Conservation (phyloP, 1,140 invertebrate genomes). For the Lucilia sericata region DNA sequence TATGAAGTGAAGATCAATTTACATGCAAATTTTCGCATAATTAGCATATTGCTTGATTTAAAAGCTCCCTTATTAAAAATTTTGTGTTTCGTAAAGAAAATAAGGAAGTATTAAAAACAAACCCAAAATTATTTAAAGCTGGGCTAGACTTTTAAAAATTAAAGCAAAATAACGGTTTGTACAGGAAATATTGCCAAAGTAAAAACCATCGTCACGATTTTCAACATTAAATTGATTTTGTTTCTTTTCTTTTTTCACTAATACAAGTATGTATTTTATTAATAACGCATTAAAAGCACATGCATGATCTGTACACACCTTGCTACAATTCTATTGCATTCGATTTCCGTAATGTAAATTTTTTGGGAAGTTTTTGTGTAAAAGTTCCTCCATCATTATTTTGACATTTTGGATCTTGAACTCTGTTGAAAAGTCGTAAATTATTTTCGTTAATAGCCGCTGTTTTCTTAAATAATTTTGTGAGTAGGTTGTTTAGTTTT, state of each 20-base stretch:
- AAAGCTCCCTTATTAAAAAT: not conserved
- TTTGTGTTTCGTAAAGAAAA: not conserved
- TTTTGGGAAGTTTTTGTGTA: not conserved
- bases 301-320: not conserved
- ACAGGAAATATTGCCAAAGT: not conserved
- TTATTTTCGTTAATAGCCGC: conserved; percentile 6
- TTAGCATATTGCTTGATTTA: not conserved
- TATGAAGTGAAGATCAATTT: conserved; percentile 31
- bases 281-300: not conserved
- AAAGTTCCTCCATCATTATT: not conserved
- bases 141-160: not conserved
- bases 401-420: not conserved
- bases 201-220: not conserved
- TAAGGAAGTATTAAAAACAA: not conserved
- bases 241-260: not conserved
- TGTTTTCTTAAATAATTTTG: not conserved
- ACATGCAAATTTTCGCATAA: conserved; percentile 38
- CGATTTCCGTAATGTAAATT: not conserved
- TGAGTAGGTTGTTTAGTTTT: not conserved
- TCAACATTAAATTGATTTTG: not conserved
- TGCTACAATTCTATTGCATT: not conserved
- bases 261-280: not conserved
- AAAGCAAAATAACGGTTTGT: conserved; percentile 5
- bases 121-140: not conserved
- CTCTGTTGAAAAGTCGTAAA: conserved; percentile 17